These are phyloP conservation scores for Drosophila sulfurigaster DNA, from an alignment of 1,140 invertebrate species.

Conservation along the genomic window DNA sequence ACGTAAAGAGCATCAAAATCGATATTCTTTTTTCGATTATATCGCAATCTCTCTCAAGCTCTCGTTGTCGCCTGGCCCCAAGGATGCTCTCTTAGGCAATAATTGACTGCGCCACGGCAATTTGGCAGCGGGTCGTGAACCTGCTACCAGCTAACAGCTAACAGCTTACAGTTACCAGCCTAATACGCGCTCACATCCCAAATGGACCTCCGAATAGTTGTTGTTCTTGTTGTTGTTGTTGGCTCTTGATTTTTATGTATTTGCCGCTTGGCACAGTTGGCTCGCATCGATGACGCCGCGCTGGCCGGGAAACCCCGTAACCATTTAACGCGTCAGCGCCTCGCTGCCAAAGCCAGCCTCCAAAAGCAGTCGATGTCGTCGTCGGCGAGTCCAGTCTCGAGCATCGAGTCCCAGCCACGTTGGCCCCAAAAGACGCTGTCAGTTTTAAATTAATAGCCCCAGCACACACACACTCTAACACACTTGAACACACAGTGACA, in stretches of 20 bases:
- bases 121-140: constrained; percentile 74
- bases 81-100: constrained; percentile 42
- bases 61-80: constrained; percentile 14
- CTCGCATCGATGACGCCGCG: constrained; percentile 50
- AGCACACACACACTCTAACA: constrained; percentile 36
- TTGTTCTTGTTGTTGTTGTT: constrained; percentile 36
- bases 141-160: constrained; percentile 51
- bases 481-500: constrained; percentile 20
- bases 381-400: constrained; percentile 6
- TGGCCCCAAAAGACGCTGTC: constrained; percentile 70
- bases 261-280: constrained; percentile 75
- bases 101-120: constrained; percentile 62
- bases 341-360: constrained; percentile 60
- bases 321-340: constrained; percentile 82
- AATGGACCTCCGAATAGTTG: constrained; percentile 59
- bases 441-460: constrained; percentile 81
- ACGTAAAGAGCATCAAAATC: constrained; percentile 48
- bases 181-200: constrained; percentile 62
- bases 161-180: constrained; percentile 49
- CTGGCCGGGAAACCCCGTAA: constrained; percentile 73
- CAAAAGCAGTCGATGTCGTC: constrained; percentile 37
- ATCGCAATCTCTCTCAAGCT: constrained; percentile 27
- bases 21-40: constrained; percentile 60
- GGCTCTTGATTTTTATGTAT: constrained; percentile 78
- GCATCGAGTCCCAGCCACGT: constrained; percentile 59